Conservation (phyloP, 2,113 vertebrate genomes). For the Urocynchramus pylzowi region DNA sequence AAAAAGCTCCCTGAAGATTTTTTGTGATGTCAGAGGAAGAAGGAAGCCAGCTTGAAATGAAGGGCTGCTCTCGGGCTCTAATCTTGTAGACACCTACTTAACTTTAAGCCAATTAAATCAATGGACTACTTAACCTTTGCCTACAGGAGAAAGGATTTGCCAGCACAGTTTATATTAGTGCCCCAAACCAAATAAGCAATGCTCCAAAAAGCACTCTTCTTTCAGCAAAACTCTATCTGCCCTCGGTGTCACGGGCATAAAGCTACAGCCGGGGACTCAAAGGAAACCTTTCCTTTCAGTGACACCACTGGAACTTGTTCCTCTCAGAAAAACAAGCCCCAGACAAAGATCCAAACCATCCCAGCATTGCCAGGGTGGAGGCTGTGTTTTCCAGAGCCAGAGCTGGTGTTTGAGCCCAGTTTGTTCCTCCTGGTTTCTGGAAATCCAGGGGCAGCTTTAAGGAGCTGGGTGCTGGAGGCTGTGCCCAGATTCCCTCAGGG, state of each 20-base stretch:
- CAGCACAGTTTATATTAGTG: conserved; percentile 64
- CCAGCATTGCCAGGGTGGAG: background rate
- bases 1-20: background rate
- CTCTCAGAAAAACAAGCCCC: background rate
- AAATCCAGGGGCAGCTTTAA: background rate
- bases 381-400: background rate
- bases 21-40: conserved; percentile 61
- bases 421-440: background rate
- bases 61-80: conserved; percentile 44
- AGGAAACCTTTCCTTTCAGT: background rate
- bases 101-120: conserved; percentile 68
- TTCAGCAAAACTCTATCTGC: conserved; percentile 32
- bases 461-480: background rate
- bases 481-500: background rate
- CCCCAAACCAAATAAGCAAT: conserved; percentile 66
- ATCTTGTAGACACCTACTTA: conserved; percentile 67
- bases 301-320: background rate
- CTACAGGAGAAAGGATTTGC: conserved; percentile 63
- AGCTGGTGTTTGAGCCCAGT: rapidly evolving
- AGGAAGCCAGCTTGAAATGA: conserved; percentile 53
- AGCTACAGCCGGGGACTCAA: background rate
- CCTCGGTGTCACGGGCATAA: background rate
- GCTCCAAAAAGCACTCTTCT: conserved; percentile 56
- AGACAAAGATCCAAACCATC: too few relatives aligned
- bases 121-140: conserved; percentile 66